phyloP scores from a whole-genome alignment of 2,797 vertebrate genomes.

The Danio jaintianensis region DNA sequence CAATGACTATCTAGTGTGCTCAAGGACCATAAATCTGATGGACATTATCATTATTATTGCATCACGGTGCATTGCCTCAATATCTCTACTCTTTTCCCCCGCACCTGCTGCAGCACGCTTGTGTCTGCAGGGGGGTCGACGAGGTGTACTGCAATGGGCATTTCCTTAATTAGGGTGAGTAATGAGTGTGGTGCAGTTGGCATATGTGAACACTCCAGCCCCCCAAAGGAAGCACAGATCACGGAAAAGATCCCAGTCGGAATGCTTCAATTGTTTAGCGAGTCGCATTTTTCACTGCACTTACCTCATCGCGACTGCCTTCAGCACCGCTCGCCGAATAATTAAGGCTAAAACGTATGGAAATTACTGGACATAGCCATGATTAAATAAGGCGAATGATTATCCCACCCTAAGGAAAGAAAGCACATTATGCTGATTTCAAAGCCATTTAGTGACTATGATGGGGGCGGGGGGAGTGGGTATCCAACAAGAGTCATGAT shows the following conservation, averaged over 20 bases:
- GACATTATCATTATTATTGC: constrained; percentile 74
- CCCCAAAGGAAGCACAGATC: constrained; percentile 72
- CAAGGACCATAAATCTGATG: constrained; percentile 75
- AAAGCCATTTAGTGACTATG: constrained; percentile 67
- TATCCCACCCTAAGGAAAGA: constrained; percentile 75
- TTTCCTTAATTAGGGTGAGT: constrained; percentile 81
- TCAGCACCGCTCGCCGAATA: constrained; percentile 70
- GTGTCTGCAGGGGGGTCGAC: constrained; percentile 20
- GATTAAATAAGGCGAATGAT: constrained; percentile 81
- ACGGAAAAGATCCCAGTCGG: constrained; percentile 76
- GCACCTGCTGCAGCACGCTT: constrained; percentile 18
- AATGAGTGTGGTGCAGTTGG: constrained; percentile 77
- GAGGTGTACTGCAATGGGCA: constrained; percentile 66
- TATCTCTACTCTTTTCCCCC: constrained; percentile 1
- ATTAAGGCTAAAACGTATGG: constrained; percentile 80
- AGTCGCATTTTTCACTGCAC: constrained; percentile 74
- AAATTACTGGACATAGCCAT: constrained; percentile 79
- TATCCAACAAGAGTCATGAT: constrained; percentile 79
- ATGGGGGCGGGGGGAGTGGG: constrained; percentile 6
- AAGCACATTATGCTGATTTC: constrained; percentile 76
- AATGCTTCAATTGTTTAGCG: constrained; percentile 75
- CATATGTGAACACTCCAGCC: constrained; percentile 69
- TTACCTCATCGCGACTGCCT: constrained; percentile 73
- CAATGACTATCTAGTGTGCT: constrained; percentile 71
- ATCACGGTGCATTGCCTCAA: constrained; percentile 62